phyloP scores from a whole-genome alignment of 2,113 vertebrate species.

The Eublepharis macularius region DNA sequence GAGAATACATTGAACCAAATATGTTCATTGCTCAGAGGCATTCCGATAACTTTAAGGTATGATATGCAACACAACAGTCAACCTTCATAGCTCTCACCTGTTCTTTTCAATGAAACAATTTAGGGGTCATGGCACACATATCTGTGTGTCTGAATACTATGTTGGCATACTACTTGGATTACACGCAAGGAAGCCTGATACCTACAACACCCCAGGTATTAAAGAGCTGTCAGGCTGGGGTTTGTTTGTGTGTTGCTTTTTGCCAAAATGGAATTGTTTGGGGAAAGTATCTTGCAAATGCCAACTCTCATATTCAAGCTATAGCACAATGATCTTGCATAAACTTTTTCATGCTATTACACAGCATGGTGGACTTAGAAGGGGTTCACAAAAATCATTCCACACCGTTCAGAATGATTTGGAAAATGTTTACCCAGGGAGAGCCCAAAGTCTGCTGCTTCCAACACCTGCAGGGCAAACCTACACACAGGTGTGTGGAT shows the following conservation, averaged over 20 bases:
- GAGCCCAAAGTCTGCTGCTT: constrained; percentile 8
- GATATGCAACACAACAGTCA: background rate
- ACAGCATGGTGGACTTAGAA: background rate
- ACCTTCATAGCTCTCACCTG: background rate
- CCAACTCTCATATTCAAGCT: rapidly evolving
- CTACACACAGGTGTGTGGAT: constrained; percentile 55
- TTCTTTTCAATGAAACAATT: background rate
- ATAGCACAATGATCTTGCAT: background rate
- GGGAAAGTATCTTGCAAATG: background rate
- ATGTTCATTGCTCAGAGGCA: background rate
- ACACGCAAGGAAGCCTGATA: background rate
- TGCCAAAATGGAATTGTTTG: constrained; percentile 19
- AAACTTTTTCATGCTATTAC: background rate
- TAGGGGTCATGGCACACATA: background rate
- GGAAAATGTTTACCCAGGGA: constrained; percentile 19
- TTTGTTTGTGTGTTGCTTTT: background rate
- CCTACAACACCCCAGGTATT: background rate
- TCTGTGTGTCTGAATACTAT: background rate
- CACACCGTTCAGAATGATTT: rapidly evolving
- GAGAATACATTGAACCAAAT: background rate
- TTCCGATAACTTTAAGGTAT: background rate
- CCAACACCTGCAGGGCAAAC: constrained; percentile 11
- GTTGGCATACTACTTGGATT: background rate
- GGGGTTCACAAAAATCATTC: background rate
- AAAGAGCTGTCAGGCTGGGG: background rate